phyloP scores from a whole-genome alignment of 1,140 invertebrate species.

The Penaeus indicus region DNA sequence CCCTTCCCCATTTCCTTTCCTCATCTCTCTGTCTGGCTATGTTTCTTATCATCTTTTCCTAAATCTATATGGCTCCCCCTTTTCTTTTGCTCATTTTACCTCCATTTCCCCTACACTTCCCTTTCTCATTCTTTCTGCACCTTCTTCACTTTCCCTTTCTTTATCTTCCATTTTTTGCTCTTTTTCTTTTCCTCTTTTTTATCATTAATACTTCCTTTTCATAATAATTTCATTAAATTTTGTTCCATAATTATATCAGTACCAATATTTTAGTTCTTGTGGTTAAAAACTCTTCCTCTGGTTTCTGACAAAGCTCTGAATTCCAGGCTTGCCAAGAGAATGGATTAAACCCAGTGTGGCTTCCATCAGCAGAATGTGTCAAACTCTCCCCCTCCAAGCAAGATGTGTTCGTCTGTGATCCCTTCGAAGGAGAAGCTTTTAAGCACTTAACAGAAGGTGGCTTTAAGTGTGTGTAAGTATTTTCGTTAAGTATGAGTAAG shows the following conservation, averaged over 20 bases:
- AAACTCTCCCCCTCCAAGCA: slow-evolving; percentile 75
- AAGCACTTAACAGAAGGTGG: slow-evolving; percentile 73
- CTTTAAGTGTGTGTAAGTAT: slow-evolving; percentile 79
- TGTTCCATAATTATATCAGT: background rate
- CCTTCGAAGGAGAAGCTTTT: slow-evolving; percentile 80
- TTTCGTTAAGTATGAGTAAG: background rate
- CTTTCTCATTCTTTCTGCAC: background rate
- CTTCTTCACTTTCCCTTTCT: background rate
- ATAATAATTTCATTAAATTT: background rate
- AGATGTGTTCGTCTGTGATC: slow-evolving; percentile 82
- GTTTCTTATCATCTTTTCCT: background rate
- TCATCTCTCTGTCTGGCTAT: background rate
- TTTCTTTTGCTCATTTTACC: background rate
- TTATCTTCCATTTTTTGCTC: background rate
- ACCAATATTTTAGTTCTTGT: background rate
- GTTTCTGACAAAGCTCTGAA: background rate
- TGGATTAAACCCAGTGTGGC: slow-evolving; percentile 71
- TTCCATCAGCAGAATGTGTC: slow-evolving; percentile 72
- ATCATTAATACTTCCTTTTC: background rate
- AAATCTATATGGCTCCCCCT: background rate
- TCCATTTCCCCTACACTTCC: background rate
- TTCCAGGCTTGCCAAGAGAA: slow-evolving; percentile 73
- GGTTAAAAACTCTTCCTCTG: background rate
- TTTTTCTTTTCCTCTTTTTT: background rate
- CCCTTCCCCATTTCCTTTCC: too few species aligned